Base-by-base conservation (phyloP, 1,140 invertebrate species). In the Trachymyrmex cornetzi region DNA sequence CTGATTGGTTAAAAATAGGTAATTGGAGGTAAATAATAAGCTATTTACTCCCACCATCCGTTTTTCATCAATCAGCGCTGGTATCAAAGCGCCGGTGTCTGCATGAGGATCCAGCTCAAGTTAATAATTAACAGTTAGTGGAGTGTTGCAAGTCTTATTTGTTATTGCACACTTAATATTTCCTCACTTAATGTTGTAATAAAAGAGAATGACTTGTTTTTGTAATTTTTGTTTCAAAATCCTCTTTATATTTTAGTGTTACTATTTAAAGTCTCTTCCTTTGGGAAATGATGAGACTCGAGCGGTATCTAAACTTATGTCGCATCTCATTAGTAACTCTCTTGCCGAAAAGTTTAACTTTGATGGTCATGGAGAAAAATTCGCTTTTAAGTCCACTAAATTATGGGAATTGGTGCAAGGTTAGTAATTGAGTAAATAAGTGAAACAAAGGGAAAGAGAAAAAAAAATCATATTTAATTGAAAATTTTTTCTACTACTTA, bases 401-500 rank as follows among this genome's bases (percentile, higher is more conserved):
- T 38, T 66, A 66, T 66, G 64, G 34, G 64, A 66, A 66, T 66
- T 66, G 64, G 64, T 66, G 1, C 63, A 64, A 64, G 63, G 27
- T 64, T 66, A 16, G n/a, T n/a, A n/a, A 38, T 12, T 59, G 7
- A 57, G n/a, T 57, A 7, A 22, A 57, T 22, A 57, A 22, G 2
- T 53, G 16, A 53, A 1, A 48, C 3, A 53, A 53, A 19, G 14
- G 16, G 16, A 53, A 4, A 19, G 50, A 53, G 50, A 53, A 14
- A 19, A 16, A n/a, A 53, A 16, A 14, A 53, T 53, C 7, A 57
- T 57, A 57, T 22, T 22, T 57, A 22, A 57, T 22, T 2, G 7
- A 22, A n/a, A 22, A 22, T 22, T 57, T 57, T 57, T 2, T 22
- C n/a, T 57, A 9, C 55, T 57, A n/a, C n/a, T 57, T 57, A 57